A percentile compares a stretch with the other conserved stretches of the same genome.
phyloP scores from a whole-genome alignment of 2,888 invertebrate species.

The Folsomia candida region DNA sequence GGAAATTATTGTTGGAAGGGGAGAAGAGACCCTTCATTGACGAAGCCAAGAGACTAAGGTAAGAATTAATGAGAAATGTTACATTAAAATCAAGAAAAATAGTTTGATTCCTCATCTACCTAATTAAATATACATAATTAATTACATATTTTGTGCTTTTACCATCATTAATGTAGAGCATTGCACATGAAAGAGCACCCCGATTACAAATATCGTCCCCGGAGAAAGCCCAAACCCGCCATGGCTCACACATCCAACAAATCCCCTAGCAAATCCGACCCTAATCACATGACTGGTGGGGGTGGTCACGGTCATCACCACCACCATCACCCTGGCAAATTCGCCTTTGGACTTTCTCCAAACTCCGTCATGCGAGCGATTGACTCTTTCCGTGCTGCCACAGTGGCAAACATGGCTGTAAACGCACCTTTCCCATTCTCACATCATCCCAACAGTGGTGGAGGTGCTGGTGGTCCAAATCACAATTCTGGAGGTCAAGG shows the following conservation, averaged over 20 bases:
- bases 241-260: slow-evolving; percentile 45
- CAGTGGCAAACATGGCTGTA: slow-evolving; percentile 26
- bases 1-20: slow-evolving; percentile 82
- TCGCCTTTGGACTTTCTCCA: slow-evolving; percentile 39
- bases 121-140: no score
- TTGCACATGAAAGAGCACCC: slow-evolving; percentile 92
- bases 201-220: slow-evolving; percentile 73
- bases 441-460: slow-evolving; percentile 56
- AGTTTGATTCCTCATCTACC: no score
- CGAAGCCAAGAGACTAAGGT: slow-evolving; percentile 82
- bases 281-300: background rate
- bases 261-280: slow-evolving; percentile 39
- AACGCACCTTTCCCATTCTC: slow-evolving; percentile 31
- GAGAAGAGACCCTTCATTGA: slow-evolving; percentile 93
- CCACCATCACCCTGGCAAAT: slow-evolving; percentile 22
- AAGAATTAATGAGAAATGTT: no score
- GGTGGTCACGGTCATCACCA: no score
- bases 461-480: slow-evolving; percentile 17
- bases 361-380: slow-evolving; percentile 42
- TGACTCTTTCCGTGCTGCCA: slow-evolving; percentile 37
- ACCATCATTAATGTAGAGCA: no score
- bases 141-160: no score
- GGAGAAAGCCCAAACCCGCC: slow-evolving; percentile 65
- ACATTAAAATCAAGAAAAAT: no score
- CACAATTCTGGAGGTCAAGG: background rate